Conservation (phyloP, 2,888 invertebrate genomes). For the Drosophila cognata region DNA sequence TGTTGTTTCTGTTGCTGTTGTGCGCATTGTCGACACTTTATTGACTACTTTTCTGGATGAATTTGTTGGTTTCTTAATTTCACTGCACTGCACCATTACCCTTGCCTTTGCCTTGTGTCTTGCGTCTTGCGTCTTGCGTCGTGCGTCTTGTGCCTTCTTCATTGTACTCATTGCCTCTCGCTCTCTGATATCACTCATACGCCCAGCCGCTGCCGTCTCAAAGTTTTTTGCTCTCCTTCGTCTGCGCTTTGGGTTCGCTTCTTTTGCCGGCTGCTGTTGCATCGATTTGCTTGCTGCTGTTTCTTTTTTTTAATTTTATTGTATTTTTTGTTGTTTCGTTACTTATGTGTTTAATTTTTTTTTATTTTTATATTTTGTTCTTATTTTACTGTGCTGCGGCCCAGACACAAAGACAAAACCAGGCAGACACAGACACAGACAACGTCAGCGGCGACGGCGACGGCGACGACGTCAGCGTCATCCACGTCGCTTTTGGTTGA, state of each 20-base stretch:
- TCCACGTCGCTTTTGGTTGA: constrained; percentile 74
- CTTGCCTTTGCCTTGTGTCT: constrained; percentile 22
- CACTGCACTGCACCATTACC: constrained; percentile 62
- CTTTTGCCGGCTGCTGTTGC: constrained; percentile 67
- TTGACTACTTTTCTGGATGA: constrained; percentile 83
- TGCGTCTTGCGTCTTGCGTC: constrained; percentile 10
- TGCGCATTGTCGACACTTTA: constrained; percentile 82
- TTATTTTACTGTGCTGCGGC: constrained; percentile 62
- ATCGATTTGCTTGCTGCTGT: constrained; percentile 70
- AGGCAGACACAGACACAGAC: constrained; percentile 52
- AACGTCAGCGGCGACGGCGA: constrained; percentile 34
- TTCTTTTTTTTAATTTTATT: constrained; percentile 70
- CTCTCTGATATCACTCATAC: constrained; percentile 77
- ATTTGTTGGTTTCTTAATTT: constrained; percentile 82
- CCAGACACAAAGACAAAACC: constrained; percentile 83
- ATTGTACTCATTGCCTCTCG: constrained; percentile 33
- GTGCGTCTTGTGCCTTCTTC: constrained; percentile 27
- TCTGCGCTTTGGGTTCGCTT: constrained; percentile 42
- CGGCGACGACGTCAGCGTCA: constrained; percentile 56
- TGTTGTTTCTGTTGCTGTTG: constrained; percentile 53
- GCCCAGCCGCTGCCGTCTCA: constrained; percentile 50
- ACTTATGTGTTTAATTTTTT: constrained; percentile 79
- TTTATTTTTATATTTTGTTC: constrained; percentile 22
- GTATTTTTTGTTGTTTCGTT: constrained; percentile 59
- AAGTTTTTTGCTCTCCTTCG: constrained; percentile 34